Evolutionary conservation across 2,888 invertebrate genomes (phyloP).

Genomic region (Aphodius sticticus): DNA sequence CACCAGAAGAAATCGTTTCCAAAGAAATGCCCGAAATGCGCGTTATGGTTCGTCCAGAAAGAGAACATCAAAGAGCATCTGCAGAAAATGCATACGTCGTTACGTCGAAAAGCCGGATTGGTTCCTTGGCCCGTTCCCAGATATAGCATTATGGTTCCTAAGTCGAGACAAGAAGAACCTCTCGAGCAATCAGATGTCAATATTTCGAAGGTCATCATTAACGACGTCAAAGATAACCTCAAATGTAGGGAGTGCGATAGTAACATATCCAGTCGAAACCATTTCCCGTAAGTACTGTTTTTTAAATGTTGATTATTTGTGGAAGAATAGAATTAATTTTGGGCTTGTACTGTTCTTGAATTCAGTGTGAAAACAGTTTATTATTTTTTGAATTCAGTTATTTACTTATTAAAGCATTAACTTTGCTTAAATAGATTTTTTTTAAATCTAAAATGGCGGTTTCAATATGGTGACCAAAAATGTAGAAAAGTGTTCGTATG

Average conservation of each 20-base stretch:
- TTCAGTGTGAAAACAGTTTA: too few relatives aligned
- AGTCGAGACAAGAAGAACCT: conserved; percentile 56
- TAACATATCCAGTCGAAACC: conserved; percentile 74
- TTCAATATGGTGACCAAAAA: too few relatives aligned
- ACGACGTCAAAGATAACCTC: conserved; percentile 62
- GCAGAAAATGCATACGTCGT: conserved; percentile 56
- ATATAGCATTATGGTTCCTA: conserved; percentile 57
- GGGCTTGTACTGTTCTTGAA: too few relatives aligned
- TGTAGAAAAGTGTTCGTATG: too few relatives aligned
- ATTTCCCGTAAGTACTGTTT: conserved; percentile 77
- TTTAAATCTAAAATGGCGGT: too few relatives aligned
- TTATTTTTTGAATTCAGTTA: too few relatives aligned
- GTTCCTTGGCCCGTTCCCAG: conserved; percentile 53
- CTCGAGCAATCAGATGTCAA: conserved; percentile 55
- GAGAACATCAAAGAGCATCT: conserved; percentile 69
- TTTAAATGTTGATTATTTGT: conserved; percentile 19
- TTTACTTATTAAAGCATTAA: too few relatives aligned
- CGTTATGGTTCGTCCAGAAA: conserved; percentile 78
- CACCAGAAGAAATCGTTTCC: conserved; percentile 72
- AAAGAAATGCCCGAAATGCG: conserved; percentile 76
- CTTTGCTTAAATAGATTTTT: too few relatives aligned
- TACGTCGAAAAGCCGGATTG: conserved; percentile 53
- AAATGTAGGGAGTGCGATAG: conserved; percentile 81
- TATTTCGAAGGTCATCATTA: conserved; percentile 60
- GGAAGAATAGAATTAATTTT: too few relatives aligned